These are phyloP conservation scores for Oscheius onirici DNA, from an alignment of 2,888 invertebrate species.

Conservation along the genomic window DNA sequence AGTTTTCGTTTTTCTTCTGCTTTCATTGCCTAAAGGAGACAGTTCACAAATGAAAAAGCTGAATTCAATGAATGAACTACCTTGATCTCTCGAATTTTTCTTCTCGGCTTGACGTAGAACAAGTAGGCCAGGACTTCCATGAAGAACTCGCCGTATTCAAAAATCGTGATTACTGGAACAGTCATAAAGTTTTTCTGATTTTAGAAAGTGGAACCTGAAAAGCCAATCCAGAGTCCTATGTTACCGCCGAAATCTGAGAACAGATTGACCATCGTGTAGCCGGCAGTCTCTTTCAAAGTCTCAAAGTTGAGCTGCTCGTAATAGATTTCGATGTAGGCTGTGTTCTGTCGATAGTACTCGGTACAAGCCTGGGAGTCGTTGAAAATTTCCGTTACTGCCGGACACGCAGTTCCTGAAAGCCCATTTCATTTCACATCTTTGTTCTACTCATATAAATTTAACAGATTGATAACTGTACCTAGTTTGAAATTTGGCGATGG, in stretches of 20 bases:
- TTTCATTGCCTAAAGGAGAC: too few relatives aligned
- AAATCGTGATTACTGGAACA: constrained; percentile 52
- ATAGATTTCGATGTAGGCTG: constrained; percentile 71
- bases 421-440: neutral
- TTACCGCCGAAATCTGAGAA: constrained; percentile 72
- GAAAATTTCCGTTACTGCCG: constrained; percentile 60
- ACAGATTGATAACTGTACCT: constrained; percentile 37
- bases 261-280: constrained; percentile 71
- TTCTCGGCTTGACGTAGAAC: constrained; percentile 23
- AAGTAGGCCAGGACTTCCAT: constrained; percentile 29
- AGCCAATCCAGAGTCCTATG: constrained; percentile 72
- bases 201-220: constrained; percentile 44
- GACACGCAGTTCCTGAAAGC: constrained; percentile 62
- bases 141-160: constrained; percentile 52
- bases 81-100: constrained; percentile 31
- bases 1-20: too few relatives aligned
- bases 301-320: constrained; percentile 72
- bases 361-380: constrained; percentile 68
- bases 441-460: neutral
- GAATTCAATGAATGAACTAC: constrained; percentile 4
- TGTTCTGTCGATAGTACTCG: constrained; percentile 68
- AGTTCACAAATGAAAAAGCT: too few relatives aligned
- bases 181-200: too few relatives aligned
- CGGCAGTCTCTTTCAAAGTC: constrained; percentile 69
- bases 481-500: constrained; percentile 70